phyloP scores from a whole-genome alignment of 1,140 invertebrate species.

The Psilanteris sp. region DNA sequence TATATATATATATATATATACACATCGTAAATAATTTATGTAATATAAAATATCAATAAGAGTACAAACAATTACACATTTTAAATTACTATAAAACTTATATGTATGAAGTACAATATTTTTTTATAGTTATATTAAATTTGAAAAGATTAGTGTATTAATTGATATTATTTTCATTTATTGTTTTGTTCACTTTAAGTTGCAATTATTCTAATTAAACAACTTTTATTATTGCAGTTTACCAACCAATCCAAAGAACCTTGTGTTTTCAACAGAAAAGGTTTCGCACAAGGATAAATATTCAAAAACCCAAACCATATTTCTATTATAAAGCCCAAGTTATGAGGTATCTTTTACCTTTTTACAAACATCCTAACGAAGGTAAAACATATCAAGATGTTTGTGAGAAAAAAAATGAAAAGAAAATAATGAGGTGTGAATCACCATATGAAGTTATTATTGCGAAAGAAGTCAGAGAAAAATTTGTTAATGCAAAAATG shows the following conservation, averaged over 20 bases:
- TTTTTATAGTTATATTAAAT: too few species aligned
- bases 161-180: too few species aligned
- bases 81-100: too few species aligned
- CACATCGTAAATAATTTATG: too few species aligned
- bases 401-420: conserved; percentile 63
- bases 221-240: conserved; percentile 71
- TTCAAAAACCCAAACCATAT: conserved; percentile 84
- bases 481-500: conserved; percentile 86
- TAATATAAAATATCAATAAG: too few species aligned
- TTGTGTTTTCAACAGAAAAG: conserved; percentile 81
- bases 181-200: too few species aligned
- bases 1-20: too few species aligned
- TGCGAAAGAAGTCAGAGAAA: conserved; percentile 84
- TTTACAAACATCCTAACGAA: conserved; percentile 77
- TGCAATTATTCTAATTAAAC: too few species aligned
- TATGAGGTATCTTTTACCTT: conserved; percentile 83
- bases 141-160: too few species aligned
- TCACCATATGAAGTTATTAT: conserved; percentile 86
- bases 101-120: too few species aligned
- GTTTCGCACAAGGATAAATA: conserved; percentile 86
- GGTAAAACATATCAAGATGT: conserved; percentile 68
- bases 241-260: conserved; percentile 66
- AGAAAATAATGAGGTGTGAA: conserved; percentile 61
- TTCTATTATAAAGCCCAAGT: conserved; percentile 84
- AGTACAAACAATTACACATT: too few species aligned